Conservation (phyloP, 2,113 vertebrate species). For the Canis aureus region DNA sequence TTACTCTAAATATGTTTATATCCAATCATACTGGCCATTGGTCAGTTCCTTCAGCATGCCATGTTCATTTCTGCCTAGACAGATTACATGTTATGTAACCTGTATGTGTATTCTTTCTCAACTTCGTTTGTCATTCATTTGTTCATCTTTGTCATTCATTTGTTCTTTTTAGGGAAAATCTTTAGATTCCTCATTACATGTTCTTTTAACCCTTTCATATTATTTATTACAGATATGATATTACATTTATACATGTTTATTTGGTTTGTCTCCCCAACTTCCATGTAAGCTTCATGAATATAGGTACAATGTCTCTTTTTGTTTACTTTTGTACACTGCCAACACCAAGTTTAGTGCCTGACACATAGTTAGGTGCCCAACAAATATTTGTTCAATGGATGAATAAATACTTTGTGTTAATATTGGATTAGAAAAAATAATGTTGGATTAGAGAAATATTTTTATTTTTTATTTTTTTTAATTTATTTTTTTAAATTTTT, state of each 20-base stretch:
- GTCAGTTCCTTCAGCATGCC: not conserved
- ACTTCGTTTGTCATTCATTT: not conserved
- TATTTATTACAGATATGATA: not conserved
- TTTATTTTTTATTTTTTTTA: not conserved
- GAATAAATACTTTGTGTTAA: not conserved
- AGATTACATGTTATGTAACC: not conserved
- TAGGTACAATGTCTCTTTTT: not conserved
- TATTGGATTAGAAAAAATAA: not conserved
- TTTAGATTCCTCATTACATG: not conserved
- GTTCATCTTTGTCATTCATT: not conserved
- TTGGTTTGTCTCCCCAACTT: conserved; percentile 22
- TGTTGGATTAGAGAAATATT: not conserved
- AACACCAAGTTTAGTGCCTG: not conserved
- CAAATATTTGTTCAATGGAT: conserved; percentile 18
- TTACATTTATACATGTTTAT: not conserved
- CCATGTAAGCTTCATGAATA: not conserved
- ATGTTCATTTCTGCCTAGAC: conserved; percentile 13
- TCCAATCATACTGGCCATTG: not conserved
- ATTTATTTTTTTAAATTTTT: no score
- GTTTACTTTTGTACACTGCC: not conserved
- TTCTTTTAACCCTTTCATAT: not conserved
- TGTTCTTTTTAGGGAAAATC: not conserved
- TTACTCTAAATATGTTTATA: not conserved
- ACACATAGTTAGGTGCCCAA: not conserved
- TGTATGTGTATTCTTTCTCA: not conserved